Base-by-base conservation (phyloP, 2,888 invertebrate species). In the Melangyna quadrimaculata region DNA sequence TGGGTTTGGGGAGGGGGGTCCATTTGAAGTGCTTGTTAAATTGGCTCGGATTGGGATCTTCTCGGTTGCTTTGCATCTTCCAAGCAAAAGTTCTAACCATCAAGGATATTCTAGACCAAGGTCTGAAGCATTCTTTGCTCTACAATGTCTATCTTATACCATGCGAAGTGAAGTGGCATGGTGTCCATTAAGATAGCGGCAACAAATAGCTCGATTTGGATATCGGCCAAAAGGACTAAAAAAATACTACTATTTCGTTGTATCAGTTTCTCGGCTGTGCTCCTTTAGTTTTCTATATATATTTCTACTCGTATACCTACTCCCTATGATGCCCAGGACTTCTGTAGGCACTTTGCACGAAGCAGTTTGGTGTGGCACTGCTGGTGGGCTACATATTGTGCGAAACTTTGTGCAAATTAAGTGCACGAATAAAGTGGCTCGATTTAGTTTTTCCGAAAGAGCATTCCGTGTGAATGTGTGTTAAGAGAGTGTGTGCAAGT, bases 121-220 rank as follows among this genome's bases (percentile, higher is more conserved):
- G 37, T 78, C 53, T 59, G 22, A 40, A 57, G 22, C 48, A 74
- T 43, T 72, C 37, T 51, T 32, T 55, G 61, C 48, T 40, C 27
- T 63, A n/a, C 37, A 22, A 22, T 27, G 43, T 63, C 57, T 57
- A 59, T 59, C 59, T 59, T 35, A 57, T 43, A 55, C 59, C 61
- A 84, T 84, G 53, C 22, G 84, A 67, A 78, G 48, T 57, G 71
- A 61, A 61, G 43, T 61, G 63, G 29, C 29, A 65, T 74, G 37
- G 78, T 87, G 84, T 79, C 87, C 81, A 84, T 87, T 86, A 79
- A 87, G 87, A 86, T 87, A 88, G 82, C 78, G 81, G 87, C 88
- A 88, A 88, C 88, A 88, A 88, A 88, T 88, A 87, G 87, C 86
- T 78, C 88, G 88, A 88, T 88, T 88, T 88, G 88, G 88, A 87